Percentiles rank a stretch among this genome's conserved stretches.
Evolutionary conservation across 2,797 vertebrate genomes (phyloP).

Genomic region (Onychomys torridus): DNA sequence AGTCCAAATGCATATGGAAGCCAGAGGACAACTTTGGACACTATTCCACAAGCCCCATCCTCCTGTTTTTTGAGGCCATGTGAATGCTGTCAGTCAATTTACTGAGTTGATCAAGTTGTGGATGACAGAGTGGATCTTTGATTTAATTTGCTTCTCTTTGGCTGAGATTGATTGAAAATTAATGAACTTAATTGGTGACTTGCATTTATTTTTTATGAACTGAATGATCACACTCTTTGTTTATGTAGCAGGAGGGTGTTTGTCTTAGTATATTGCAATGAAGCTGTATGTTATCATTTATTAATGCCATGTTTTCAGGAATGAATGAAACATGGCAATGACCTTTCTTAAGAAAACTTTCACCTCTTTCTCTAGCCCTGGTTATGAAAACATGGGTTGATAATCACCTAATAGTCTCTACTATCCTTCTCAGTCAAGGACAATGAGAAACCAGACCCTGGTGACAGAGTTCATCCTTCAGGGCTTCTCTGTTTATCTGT

Average conservation of each 20-base stretch:
- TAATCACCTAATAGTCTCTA: background rate
- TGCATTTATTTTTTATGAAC: background rate
- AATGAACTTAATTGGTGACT: background rate
- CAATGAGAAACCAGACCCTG: constrained; percentile 55
- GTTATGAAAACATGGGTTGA: background rate
- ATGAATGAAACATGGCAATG: background rate
- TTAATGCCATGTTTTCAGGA: background rate
- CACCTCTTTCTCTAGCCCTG: background rate
- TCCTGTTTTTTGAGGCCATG: background rate
- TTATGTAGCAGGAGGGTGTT: background rate
- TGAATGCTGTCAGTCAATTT: background rate
- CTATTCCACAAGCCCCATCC: background rate
- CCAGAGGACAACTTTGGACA: background rate
- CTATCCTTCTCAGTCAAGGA: background rate
- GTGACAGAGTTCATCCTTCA: constrained; percentile 73
- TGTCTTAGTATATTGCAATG: background rate
- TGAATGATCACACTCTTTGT: background rate
- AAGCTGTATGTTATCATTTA: background rate
- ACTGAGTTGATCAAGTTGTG: background rate
- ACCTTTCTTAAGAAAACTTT: background rate
- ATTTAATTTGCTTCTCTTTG: background rate
- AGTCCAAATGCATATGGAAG: background rate
- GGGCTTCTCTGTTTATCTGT: constrained; percentile 71
- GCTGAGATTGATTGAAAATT: background rate
- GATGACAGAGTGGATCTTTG: background rate